Evolutionary conservation across 2,113 vertebrate species (phyloP), one percentile per base, ranked within the genome.

Genomic region (Sclerurus mexicanus): DNA sequence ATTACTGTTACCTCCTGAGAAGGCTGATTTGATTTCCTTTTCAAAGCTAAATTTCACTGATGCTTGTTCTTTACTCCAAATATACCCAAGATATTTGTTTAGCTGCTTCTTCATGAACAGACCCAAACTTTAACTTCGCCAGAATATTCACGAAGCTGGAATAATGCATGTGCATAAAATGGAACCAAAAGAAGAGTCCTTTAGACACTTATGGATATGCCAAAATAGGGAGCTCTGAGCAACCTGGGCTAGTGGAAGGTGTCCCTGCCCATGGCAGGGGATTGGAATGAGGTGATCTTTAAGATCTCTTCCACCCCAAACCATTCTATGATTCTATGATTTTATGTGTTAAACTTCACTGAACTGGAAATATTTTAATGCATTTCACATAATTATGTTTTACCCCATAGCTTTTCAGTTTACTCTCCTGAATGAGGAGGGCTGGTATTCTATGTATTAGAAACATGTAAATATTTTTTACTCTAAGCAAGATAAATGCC

Each of bases 1-100:
- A 90, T 96, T 93, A 59, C 39, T 87, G n/a, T 50, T 96, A 40
- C 71, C 95, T 96, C 75, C 76, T 72, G 49, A 91, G 85, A 88
- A 84, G 31, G 35, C 77, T 87, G 79, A 73, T 90, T 90, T 90
- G 53, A 81, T 80, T 94, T 90, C 33, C 21, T 28, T 87, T 72
- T 67, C 60, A n/a, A 83, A 53, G 31, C 9, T 11, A 39, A 90
- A 81, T 25, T 81, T 89, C 40, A 76, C 37, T 13, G 74, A 88
- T 81, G 23, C 27, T 87, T 85, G 30, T 67, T 63, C 62, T 35
- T 33, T 67, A 63, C 44, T 81, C 71, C 66, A 76, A 92, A 94
- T 27, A 46, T 66, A 27, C 40, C 52, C 44, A 90, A 81, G 7
- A 22, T 81, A 74, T 46, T 83, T 67, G 33, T 37, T 87, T 49